Percentiles rank a stretch among this genome's conserved stretches.
These are phyloP conservation scores for Ophiothrix spiculata DNA, from an alignment of 35 echinoderm and acorn worm species.

Conservation along the genomic window DNA sequence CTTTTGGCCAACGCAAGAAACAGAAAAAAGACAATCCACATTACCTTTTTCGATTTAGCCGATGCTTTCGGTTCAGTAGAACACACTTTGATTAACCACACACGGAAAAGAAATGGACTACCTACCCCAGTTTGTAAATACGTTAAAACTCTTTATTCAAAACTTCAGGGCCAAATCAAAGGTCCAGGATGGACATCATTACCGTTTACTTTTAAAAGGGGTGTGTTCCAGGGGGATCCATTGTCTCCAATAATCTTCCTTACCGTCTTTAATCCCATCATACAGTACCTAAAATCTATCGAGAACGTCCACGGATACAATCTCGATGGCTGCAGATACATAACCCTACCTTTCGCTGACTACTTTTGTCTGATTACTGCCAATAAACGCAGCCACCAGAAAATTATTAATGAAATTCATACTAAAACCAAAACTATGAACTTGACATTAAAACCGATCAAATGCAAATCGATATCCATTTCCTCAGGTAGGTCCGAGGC, in stretches of 20 bases:
- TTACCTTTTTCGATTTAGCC: slow-evolving; percentile 25
- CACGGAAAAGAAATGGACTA: neutral
- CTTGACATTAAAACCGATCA: neutral
- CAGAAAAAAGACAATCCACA: neutral
- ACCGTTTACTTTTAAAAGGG: slow-evolving; percentile 6
- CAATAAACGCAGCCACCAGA: neutral
- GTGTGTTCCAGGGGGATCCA: slow-evolving; percentile 36
- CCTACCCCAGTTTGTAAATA: neutral
- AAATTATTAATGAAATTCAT: neutral
- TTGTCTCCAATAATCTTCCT: slow-evolving; percentile 7
- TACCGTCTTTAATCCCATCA: neutral
- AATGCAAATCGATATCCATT: neutral
- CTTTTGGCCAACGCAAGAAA: neutral
- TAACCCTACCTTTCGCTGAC: neutral
- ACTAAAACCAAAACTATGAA: neutral
- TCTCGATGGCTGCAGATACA: neutral
- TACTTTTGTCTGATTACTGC: neutral
- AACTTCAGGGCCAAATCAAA: neutral
- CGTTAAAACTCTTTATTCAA: neutral
- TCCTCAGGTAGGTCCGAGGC: neutral
- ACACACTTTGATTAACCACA: neutral
- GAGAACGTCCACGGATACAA: neutral
- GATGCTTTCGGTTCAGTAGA: slow-evolving; percentile 25
- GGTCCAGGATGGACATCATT: neutral
- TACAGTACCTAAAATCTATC: neutral